phyloP scores from a whole-genome alignment of 2,797 vertebrate species.

The Aeoliscus strigatus region DNA sequence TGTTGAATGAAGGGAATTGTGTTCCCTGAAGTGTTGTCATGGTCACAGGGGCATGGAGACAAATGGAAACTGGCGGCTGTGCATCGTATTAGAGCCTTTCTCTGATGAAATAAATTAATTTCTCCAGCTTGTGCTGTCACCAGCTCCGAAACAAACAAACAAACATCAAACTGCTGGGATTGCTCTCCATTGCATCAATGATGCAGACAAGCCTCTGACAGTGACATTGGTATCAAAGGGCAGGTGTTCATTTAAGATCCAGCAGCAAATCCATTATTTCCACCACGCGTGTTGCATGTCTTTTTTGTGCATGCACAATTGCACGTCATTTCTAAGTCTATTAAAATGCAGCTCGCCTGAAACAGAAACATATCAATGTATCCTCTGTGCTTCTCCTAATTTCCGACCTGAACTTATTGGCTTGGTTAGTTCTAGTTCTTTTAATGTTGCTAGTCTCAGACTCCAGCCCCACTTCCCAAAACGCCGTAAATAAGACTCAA shows the following conservation, averaged over 20 bases:
- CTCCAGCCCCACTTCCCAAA: no score
- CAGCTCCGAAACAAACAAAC: conserved; percentile 56
- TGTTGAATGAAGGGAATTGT: conserved; percentile 64
- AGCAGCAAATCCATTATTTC: conserved; percentile 50
- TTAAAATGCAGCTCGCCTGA: conserved; percentile 12
- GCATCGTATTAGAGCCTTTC: conserved; percentile 40
- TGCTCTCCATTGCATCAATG: conserved; percentile 65
- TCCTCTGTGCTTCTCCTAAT: conserved; percentile 44
- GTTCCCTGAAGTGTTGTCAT: conserved; percentile 44
- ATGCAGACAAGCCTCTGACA: conserved; percentile 51
- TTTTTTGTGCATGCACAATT: conserved; percentile 1
- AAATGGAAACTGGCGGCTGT: conserved; percentile 37
- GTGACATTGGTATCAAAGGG: conserved; percentile 58
- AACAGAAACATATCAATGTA: conserved; percentile 20
- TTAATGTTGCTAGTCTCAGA: no score
- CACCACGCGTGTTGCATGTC: conserved; percentile 16
- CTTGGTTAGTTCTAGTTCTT: no score
- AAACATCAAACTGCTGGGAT: conserved; percentile 52
- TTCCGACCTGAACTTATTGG: no score
- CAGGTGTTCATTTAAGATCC: conserved; percentile 57
- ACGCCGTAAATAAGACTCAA: no score
- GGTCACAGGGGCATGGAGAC: conserved; percentile 33
- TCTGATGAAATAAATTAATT: conserved; percentile 53
- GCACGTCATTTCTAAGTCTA: not conserved
- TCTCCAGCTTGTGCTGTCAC: conserved; percentile 46